Evolutionary conservation across 1,140 invertebrate species (phyloP), one percentile per base, ranked within the genome.

Genomic region (Triops longicaudatus): DNA sequence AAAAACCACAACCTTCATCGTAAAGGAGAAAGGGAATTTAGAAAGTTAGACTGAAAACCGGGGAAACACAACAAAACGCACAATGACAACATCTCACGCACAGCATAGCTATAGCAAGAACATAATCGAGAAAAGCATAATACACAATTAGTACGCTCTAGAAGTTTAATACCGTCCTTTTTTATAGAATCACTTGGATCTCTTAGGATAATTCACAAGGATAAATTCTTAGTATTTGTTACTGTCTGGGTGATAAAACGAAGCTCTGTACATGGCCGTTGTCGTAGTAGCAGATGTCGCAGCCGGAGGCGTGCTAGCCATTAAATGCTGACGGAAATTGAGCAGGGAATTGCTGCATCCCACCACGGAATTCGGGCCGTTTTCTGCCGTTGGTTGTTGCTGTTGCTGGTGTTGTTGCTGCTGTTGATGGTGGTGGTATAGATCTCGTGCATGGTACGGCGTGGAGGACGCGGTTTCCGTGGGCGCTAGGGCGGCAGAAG

Each of bases 141-240:
- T 75, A 41, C 17, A 41, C 41, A 42, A 10, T 75, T 10, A 63
- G 17, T 10, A 63, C 7, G 50, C 7, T 63, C 14, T 63, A 63
- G 31, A 4, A 37, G 31, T 37, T 63, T 63, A 63, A 22, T n/a
- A 17, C 50, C 17, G 11, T 17, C 43, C 43, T 44, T 11, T 10
- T 44, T 44, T 12, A 17, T 17, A 44, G 11, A 44, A 63, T 14
- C 50, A 63, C 9, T 63, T 63, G n/a, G 50, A 2, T n/a, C 50
- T 63, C 50, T 6, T 1, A 22, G 10, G 17, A 22, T 5, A 22
- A 17, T 22, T n/a, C 14, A 63, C 22, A 22, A 22, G 73, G 27
- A 26, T 17, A 26, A 41, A 31, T 17, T 6, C 10, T 77, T 37
- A 77, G 43, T 77, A 77, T 77, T 77, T 77, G 42, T 77, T 63